Conservation (phyloP, 2,113 vertebrate genomes). For the Campylomormyrus numenius region DNA sequence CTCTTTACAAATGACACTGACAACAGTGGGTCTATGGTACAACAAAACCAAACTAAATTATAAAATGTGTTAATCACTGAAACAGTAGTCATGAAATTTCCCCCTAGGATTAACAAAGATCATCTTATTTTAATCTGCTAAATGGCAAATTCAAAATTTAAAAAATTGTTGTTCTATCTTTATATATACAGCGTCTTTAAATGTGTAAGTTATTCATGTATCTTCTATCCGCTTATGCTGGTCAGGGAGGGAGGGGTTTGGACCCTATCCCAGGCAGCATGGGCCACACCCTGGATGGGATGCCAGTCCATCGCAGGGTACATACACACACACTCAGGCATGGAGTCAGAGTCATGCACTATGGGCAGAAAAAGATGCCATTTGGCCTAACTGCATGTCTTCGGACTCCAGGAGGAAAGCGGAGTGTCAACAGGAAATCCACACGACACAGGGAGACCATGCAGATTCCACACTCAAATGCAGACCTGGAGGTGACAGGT, state of each 20-base stretch:
- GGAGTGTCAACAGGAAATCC: neutral
- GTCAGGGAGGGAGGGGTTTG: neutral
- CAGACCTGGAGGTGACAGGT: neutral
- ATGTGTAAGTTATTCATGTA: neutral
- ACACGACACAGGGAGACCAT: neutral
- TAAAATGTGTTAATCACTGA: neutral
- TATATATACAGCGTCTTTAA: neutral
- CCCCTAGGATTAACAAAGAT: neutral
- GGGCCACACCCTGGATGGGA: neutral
- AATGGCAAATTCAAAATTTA: neutral
- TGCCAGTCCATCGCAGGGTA: neutral
- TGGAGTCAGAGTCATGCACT: neutral
- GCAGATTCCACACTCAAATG: neutral
- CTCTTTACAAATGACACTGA: neutral
- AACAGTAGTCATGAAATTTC: neutral
- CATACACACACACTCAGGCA: neutral
- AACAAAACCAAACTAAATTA: neutral
- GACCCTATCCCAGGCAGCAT: neutral
- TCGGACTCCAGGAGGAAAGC: neutral
- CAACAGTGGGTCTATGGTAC: neutral
- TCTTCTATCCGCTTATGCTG: neutral
- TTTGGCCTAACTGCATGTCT: neutral
- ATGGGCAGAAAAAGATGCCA: neutral
- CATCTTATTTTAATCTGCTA: neutral
- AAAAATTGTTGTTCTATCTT: neutral